A percentile compares a stretch with the other conserved stretches of the same genome.
Evolutionary conservation across 1,140 invertebrate species (phyloP).

Genomic region (Aphelinus certus): DNA sequence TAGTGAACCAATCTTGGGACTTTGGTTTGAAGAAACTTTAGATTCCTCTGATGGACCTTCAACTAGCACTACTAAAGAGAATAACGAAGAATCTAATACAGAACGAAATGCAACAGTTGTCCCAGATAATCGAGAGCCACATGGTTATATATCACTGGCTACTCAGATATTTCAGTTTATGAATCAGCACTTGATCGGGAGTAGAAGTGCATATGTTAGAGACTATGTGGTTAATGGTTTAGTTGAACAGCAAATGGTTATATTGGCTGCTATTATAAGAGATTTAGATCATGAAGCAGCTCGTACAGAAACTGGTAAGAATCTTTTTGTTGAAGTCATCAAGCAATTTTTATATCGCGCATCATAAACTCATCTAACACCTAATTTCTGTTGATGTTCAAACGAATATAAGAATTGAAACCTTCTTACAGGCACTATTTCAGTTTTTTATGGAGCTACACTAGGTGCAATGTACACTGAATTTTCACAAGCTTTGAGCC

Average conservation of each 20-base stretch:
- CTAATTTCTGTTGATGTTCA: too few relatives aligned
- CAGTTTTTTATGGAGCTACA: slow-evolving; percentile 75
- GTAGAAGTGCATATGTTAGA: slow-evolving; percentile 68
- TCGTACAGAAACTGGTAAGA: slow-evolving; percentile 77
- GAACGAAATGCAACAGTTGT: slow-evolving; percentile 71
- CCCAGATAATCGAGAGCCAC: slow-evolving; percentile 89
- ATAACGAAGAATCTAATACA: slow-evolving; percentile 65
- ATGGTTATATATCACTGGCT: slow-evolving; percentile 86
- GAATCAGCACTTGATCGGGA: slow-evolving; percentile 75
- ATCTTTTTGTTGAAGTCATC: too few relatives aligned
- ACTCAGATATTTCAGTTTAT: slow-evolving; percentile 82
- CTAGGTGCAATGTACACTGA: slow-evolving; percentile 79
- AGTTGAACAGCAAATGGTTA: slow-evolving; percentile 81
- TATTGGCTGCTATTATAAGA: slow-evolving; percentile 83
- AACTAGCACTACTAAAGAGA: slow-evolving; percentile 66
- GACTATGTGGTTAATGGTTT: slow-evolving; percentile 71
- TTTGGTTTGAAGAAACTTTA: slow-evolving; percentile 93
- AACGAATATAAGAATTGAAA: not conserved
- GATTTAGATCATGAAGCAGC: slow-evolving; percentile 88
- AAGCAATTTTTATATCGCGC: too few relatives aligned
- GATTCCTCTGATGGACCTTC: slow-evolving; percentile 75
- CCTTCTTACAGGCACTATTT: slow-evolving; percentile 73
- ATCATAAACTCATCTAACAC: too few relatives aligned
- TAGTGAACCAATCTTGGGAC: slow-evolving; percentile 89
- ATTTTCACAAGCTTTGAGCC: slow-evolving; percentile 81